A percentile compares a stretch with the other conserved stretches of the same genome.
Evolutionary conservation across 2,797 vertebrate genomes (phyloP).

Genomic region (Erethizon dorsatum): DNA sequence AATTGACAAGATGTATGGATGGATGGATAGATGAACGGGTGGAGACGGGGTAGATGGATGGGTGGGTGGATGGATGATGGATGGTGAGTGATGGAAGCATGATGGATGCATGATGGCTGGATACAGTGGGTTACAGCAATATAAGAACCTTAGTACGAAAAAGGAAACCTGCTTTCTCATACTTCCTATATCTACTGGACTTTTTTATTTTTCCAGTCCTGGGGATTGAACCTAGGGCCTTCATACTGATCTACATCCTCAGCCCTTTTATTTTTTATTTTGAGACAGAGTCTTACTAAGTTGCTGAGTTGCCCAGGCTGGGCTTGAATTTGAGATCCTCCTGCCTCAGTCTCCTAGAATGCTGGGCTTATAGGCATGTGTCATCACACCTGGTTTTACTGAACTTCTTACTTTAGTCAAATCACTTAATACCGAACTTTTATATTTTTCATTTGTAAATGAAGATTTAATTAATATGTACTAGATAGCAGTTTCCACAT

Average conservation of each 20-base stretch:
- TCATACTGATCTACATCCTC: background rate
- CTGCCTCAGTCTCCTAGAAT: background rate
- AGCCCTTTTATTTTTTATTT: background rate
- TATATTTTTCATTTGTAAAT: conserved; percentile 36
- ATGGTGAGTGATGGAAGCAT: background rate
- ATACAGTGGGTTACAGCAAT: background rate
- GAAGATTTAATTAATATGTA: conserved; percentile 39
- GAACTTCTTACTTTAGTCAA: conserved; percentile 1
- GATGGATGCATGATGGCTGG: background rate
- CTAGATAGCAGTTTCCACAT: conserved; percentile 16
- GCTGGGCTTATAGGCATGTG: background rate
- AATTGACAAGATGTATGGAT: background rate
- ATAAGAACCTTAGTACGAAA: background rate
- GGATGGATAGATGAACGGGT: too few relatives aligned
- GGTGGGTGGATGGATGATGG: background rate
- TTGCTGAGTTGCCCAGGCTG: background rate
- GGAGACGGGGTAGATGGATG: background rate
- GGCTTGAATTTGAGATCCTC: background rate
- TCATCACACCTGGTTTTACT: background rate
- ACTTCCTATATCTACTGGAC: background rate
- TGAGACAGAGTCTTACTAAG: background rate
- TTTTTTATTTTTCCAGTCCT: background rate
- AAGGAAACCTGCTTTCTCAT: background rate
- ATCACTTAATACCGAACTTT: background rate
- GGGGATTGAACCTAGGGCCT: background rate